Base-by-base conservation (phyloP, 2,888 invertebrate genomes). In the Dendrolimus pini region DNA sequence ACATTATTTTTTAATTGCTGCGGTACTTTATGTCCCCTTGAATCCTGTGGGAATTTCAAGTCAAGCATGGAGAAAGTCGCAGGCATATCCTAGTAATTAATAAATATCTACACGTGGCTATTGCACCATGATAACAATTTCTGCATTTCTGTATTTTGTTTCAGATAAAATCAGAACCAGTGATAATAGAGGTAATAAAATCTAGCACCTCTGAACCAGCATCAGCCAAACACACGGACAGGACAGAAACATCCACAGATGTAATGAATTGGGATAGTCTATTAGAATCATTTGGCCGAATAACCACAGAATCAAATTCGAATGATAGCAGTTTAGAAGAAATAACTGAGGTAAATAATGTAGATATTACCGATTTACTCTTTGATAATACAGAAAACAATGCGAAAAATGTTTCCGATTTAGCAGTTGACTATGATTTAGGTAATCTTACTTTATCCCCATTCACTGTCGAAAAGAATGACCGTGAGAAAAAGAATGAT, bases 211-310 rank as follows among this genome's bases (percentile, higher is more conserved):
- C 60, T 30, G 56, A 60, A 12, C 69, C 65, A 18, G 65, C 68
- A 42, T 62, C 66, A 54, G 41, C 65, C 12, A 77, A 67, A 59
- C 61, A 57, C 55, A 9, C 57, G 61, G 30, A 30, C 30, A 30
- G 6, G 30, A 30, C 30, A 30, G 6, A 30, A 30, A 6, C 30
- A 30, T 30, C 30, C 30, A 30, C 65, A 61, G 85, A 86, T 47
- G 60, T 74, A 13, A 87, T 87, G 85, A 88, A 83, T 65, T 90
- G 90, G 90, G 88, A 90, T 54, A 81, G 82, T 7, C 82, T 90
- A 0, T 75, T 90, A 7, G 90, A 90, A 70, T 89, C 90, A 1
- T 90, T 90, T 59, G 87, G 86, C 7, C 80, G 74, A 71, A 85
- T 90, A 56, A 89, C 84, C 0, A 90, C 90, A 10, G 89, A 89